These are phyloP conservation scores for Centropus bengalensis DNA, from an alignment of 2,113 vertebrate genomes.

Conservation along the genomic window DNA sequence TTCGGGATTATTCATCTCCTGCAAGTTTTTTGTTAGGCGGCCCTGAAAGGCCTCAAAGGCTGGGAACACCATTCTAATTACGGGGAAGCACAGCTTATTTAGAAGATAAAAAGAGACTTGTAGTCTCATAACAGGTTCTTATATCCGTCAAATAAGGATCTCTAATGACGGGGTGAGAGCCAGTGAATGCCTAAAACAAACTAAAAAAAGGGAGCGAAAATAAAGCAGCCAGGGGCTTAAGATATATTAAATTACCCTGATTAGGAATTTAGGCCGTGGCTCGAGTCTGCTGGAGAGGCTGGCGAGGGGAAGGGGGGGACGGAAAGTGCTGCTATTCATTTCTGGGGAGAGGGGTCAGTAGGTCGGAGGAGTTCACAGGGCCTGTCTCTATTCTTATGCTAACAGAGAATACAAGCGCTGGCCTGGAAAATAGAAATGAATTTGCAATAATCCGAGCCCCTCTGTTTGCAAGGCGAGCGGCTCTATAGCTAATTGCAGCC, in stretches of 20 bases:
- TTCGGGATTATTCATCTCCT: conserved; percentile 74
- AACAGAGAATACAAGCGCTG: conserved; percentile 86
- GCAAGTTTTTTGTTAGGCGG: conserved; percentile 76
- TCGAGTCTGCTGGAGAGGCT: conserved; percentile 90
- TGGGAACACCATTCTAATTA: conserved; percentile 86
- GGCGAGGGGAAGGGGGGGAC: conserved; percentile 78
- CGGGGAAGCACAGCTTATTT: conserved; percentile 83
- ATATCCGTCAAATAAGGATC: conserved; percentile 83
- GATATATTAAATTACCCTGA: conserved; percentile 99
- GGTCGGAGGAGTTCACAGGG: conserved; percentile 94
- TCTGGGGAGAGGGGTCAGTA: conserved; percentile 90
- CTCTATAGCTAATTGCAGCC: conserved; percentile 84
- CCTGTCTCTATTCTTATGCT: conserved; percentile 95
- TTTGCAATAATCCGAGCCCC: conserved; percentile 88
- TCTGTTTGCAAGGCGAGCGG: conserved; percentile 78
- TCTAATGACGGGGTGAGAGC: conserved; percentile 87
- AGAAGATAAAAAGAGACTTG: conserved; percentile 84
- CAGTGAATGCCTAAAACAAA: conserved; percentile 94
- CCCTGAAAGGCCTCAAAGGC: conserved; percentile 84
- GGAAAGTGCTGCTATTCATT: conserved; percentile 90
- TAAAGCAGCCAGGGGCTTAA: conserved; percentile 91
- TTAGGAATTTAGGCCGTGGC: conserved; percentile 93
- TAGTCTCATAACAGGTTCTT: conserved; percentile 84
- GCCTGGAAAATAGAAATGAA: conserved; percentile 97
- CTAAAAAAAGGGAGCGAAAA: conserved; percentile 87